These are phyloP conservation scores for Temnothorax unifasciatus DNA, from an alignment of 2,888 invertebrate species.

Conservation along the genomic window DNA sequence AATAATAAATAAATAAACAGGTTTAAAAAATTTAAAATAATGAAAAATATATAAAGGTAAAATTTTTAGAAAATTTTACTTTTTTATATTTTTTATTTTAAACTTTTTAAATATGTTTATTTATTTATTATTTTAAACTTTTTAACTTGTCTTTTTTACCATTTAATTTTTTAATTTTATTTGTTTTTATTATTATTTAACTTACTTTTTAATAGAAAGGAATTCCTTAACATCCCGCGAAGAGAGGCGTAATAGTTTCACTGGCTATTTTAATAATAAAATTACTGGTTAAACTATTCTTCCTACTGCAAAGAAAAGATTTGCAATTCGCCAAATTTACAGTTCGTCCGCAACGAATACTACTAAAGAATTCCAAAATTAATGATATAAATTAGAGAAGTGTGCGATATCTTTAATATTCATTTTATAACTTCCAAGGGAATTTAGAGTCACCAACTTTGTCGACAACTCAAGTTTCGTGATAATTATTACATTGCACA, in stretches of 20 bases:
- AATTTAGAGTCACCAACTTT: slow-evolving; percentile 38
- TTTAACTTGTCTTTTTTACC: too few relatives aligned
- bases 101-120: too few relatives aligned
- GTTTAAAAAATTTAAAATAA: too few relatives aligned
- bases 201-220: slow-evolving; percentile 23
- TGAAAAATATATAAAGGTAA: too few relatives aligned
- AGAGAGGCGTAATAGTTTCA: slow-evolving; percentile 19
- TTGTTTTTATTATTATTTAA: too few relatives aligned
- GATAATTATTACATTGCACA: slow-evolving; percentile 45
- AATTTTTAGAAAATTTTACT: too few relatives aligned
- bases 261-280: slow-evolving; percentile 46
- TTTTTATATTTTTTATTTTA: too few relatives aligned
- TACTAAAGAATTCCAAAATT: slow-evolving; percentile 28
- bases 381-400: slow-evolving; percentile 45
- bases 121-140: too few relatives aligned
- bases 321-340: slow-evolving; percentile 42
- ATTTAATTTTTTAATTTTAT: too few relatives aligned
- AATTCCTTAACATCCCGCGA: slow-evolving; percentile 33
- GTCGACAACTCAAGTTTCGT: slow-evolving; percentile 23
- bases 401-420: slow-evolving; percentile 43
- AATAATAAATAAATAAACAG: too few relatives aligned
- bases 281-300: slow-evolving; percentile 15
- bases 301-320: slow-evolving; percentile 1
- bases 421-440: slow-evolving; percentile 43
- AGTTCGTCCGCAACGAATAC: slow-evolving; percentile 26